Conservation (phyloP, 2,113 vertebrate genomes). For the Erythrocercus mccallii region DNA sequence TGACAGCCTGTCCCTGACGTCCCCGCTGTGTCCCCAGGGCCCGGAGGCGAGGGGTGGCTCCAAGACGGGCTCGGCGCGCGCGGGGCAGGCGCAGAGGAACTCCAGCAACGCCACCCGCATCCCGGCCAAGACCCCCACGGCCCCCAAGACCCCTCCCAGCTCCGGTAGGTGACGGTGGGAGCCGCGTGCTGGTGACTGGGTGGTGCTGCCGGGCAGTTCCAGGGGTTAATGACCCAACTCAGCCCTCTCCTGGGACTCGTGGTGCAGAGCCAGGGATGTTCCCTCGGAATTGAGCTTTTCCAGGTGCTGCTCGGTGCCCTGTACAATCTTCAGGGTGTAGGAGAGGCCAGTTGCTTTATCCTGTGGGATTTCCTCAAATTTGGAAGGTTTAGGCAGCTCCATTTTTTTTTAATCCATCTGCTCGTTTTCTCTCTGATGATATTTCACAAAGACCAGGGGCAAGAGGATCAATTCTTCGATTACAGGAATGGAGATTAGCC, state of each 20-base stretch:
- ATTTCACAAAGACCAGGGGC: slow-evolving; percentile 6
- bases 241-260: background rate
- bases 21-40: slow-evolving; percentile 22
- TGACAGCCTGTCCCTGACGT: background rate
- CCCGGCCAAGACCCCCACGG: slow-evolving; percentile 79
- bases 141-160: slow-evolving; percentile 77
- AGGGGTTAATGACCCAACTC: rapidly evolving
- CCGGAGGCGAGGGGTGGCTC: slow-evolving; percentile 63
- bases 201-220: background rate
- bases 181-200: rapidly evolving
- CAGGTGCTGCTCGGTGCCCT: background rate
- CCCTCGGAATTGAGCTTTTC: background rate
- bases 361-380: background rate
- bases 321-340: background rate
- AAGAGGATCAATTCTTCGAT: slow-evolving; percentile 33
- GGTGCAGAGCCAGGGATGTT: background rate
- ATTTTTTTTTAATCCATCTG: background rate
- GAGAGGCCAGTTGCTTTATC: background rate
- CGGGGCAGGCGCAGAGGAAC: slow-evolving; percentile 74
- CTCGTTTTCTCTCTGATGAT: background rate
- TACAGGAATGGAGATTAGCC: slow-evolving; percentile 10
- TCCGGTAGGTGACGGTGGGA: slow-evolving; percentile 50
- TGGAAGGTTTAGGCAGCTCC: background rate
- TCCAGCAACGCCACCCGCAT: slow-evolving; percentile 80
- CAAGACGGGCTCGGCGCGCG: slow-evolving; percentile 66